Conservation (phyloP, 2,888 invertebrate species). For the Pseudanteris insignis region DNA sequence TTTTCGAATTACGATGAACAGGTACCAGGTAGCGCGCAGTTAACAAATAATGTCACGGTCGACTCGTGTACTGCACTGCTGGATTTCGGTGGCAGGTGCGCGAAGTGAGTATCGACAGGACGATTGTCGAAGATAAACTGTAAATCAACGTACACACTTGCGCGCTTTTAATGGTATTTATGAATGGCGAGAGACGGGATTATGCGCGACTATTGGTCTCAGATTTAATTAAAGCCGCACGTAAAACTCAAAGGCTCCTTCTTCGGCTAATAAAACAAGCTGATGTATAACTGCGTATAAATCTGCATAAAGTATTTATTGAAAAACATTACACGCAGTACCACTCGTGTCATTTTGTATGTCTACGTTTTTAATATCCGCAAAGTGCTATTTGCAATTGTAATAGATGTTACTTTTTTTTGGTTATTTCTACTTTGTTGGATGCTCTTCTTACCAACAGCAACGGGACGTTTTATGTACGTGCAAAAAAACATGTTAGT, state of each 20-base stretch:
- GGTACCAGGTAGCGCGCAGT: too few species aligned
- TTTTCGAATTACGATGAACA: too few species aligned
- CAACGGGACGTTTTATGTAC: too few species aligned
- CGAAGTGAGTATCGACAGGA: slow-evolving; percentile 29
- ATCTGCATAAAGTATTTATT: slow-evolving; percentile 40
- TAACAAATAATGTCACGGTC: slow-evolving; percentile 62
- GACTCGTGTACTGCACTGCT: slow-evolving; percentile 51
- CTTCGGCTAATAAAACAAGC: slow-evolving; percentile 29
- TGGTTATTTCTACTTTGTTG: too few species aligned
- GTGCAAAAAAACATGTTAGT: too few species aligned
- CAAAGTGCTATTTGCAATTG: too few species aligned
- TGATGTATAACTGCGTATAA: slow-evolving; percentile 30
- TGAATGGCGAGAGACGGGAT: slow-evolving; percentile 37
- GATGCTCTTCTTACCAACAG: too few species aligned
- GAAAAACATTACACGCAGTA: slow-evolving; percentile 22
- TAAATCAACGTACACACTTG: slow-evolving; percentile 31
- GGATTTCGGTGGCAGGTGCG: slow-evolving; percentile 45
- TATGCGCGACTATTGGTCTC: slow-evolving; percentile 38
- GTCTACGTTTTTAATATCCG: too few species aligned
- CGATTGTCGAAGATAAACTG: slow-evolving; percentile 43
- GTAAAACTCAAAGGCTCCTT: slow-evolving; percentile 19
- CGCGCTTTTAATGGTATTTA: slow-evolving; percentile 32
- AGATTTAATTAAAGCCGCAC: slow-evolving; percentile 39
- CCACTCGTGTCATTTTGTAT: too few species aligned
- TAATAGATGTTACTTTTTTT: too few species aligned